Base-by-base conservation (phyloP, 2,888 invertebrate genomes). In the Geotrupes spiniger region DNA sequence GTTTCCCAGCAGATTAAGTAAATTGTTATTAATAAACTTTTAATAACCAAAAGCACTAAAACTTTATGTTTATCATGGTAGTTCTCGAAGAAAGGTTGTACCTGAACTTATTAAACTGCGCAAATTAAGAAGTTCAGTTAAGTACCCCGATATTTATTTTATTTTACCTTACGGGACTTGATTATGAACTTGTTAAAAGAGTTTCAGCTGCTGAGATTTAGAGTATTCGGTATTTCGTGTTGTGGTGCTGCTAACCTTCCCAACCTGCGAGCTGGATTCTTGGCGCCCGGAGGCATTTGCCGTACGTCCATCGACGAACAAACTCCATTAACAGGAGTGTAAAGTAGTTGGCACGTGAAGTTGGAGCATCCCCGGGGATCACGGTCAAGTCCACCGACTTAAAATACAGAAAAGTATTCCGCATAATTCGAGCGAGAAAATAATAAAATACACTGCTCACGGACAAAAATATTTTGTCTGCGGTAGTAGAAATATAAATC, bases 271-370 rank as follows among this genome's bases (percentile, higher is more conserved):
- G 46, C 45, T 49, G 57, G 57, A 63, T 59, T 62, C 58, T 55
- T 52, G 51, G 56, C 60, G 61, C 62, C 61, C 58, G 57, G 61
- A 56, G 59, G 61, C 56, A 21, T 21, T 21, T 54, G 52, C 53
- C 54, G 45, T 51, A 48, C 59, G 63, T 64, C 63, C 62, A 62
- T 61, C 60, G 52, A 42, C 57, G 57, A 59, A 63, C 61, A 64
- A 66, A 65, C 66, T 64, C 63, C 64, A 64, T 66, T 66, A 66
- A 63, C 62, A 58, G 59, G 59, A 52, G 46, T 33, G 14, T 33
- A 33, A 33, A 33, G n/a, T 14, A 33, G 14, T 33, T 33, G 33
- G 33, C 33, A 15, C 33, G 33, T 33, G 33, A 33, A 33, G 11
- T 8, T 33, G 8, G 12, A 33, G 9, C 11, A 12, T 14, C 33